A percentile compares a stretch with the other conserved stretches of the same genome.
phyloP scores from a whole-genome alignment of 2,888 invertebrate genomes.

The Lutraria lutraria region DNA sequence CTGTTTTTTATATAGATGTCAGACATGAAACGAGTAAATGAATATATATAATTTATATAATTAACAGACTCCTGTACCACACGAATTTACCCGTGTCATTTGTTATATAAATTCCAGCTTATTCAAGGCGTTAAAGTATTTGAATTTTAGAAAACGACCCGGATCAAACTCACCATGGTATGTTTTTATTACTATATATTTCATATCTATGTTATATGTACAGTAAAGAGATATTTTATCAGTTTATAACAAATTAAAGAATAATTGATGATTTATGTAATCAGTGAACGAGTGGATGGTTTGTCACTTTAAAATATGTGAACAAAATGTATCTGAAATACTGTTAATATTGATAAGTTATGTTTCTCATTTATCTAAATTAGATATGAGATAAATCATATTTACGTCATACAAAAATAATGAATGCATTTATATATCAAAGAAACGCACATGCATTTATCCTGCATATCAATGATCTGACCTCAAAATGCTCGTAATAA shows the following conservation, averaged over 20 bases:
- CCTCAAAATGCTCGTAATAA: too few relatives aligned
- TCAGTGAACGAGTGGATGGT: too few relatives aligned
- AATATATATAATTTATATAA: not conserved
- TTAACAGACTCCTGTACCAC: not conserved
- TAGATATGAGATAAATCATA: too few relatives aligned
- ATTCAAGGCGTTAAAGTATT: not conserved
- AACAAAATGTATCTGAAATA: too few relatives aligned
- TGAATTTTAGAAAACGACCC: not conserved
- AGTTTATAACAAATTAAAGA: not conserved
- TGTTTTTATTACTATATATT: not conserved
- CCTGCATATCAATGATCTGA: too few relatives aligned
- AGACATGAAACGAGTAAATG: not conserved
- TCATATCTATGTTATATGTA: not conserved
- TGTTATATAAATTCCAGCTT: not conserved
- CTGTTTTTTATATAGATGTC: not conserved
- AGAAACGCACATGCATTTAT: too few relatives aligned
- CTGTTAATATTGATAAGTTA: too few relatives aligned
- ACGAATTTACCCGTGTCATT: not conserved
- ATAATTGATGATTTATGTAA: not conserved
- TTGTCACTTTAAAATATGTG: too few relatives aligned
- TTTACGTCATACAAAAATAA: too few relatives aligned
- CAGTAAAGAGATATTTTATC: not conserved
- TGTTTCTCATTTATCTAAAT: too few relatives aligned
- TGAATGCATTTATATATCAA: too few relatives aligned
- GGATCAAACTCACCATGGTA: not conserved